A percentile compares a stretch with the other conserved stretches of the same genome.
These are phyloP conservation scores for Tychaedon coryphoeus DNA, from an alignment of 2,113 vertebrate genomes.

Conservation along the genomic window DNA sequence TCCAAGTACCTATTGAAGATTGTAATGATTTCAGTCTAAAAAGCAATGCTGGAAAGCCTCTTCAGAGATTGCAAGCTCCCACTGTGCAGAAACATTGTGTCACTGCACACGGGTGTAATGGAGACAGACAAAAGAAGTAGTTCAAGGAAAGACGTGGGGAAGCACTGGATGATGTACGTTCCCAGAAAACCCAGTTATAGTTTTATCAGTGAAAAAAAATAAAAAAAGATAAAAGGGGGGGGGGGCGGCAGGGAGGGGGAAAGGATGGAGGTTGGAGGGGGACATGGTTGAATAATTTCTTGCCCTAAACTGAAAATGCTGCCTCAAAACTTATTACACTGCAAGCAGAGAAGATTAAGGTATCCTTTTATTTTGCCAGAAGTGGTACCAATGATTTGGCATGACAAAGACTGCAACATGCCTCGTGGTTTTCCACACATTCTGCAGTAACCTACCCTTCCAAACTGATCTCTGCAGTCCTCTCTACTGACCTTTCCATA, in stretches of 20 bases:
- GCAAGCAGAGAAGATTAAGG: not conserved
- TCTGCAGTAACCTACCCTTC: constrained; percentile 40
- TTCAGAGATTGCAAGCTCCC: constrained; percentile 76
- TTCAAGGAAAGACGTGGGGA: constrained; percentile 60
- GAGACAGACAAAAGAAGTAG: constrained; percentile 78
- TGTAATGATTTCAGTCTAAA: constrained; percentile 80
- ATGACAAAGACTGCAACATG: not conserved
- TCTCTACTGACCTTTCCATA: constrained; percentile 18
- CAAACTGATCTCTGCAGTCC: constrained; percentile 41
- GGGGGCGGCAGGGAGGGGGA: no score
- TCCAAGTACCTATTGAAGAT: constrained; percentile 76
- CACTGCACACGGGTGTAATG: constrained; percentile 67
- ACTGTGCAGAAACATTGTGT: constrained; percentile 78
- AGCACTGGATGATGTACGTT: constrained; percentile 38
- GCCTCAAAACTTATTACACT: not conserved
- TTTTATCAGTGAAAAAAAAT: not conserved
- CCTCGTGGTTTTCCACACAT: not conserved
- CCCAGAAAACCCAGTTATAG: constrained; percentile 20
- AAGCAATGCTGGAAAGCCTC: constrained; percentile 76
- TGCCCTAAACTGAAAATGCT: not conserved
- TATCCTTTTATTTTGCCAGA: not conserved
- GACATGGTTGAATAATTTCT: not conserved
- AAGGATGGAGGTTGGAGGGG: not conserved
- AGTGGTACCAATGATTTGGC: constrained; percentile 17
- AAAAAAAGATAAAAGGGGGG: accelerated